Percentiles rank a stretch among this genome's conserved stretches.
phyloP scores from a whole-genome alignment of 2,797 vertebrate species.

The Bovichtus variegatus region DNA sequence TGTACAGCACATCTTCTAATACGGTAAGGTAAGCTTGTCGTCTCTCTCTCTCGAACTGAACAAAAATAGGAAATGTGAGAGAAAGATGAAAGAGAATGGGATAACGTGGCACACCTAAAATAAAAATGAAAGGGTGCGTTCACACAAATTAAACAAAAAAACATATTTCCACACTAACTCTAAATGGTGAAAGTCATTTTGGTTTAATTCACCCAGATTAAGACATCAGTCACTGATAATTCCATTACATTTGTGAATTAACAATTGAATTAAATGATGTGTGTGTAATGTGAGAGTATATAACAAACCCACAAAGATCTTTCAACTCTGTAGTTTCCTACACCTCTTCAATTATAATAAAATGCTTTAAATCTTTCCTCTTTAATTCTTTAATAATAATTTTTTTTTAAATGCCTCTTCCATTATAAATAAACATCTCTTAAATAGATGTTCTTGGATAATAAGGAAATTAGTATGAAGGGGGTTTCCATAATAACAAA shows the following conservation, averaged over 20 bases:
- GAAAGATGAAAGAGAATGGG: not conserved
- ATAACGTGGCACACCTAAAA: not conserved
- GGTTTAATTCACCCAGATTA: not conserved
- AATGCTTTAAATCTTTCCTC: too few species aligned
- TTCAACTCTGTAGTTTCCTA: not conserved
- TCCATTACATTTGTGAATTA: not conserved
- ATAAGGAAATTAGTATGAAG: too few species aligned
- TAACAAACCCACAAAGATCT: not conserved
- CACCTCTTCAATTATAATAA: too few species aligned
- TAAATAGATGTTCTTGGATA: too few species aligned
- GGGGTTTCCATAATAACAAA: too few species aligned
- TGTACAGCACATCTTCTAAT: slow-evolving; percentile 13
- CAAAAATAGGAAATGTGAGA: not conserved
- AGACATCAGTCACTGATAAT: not conserved
- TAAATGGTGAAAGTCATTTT: not conserved
- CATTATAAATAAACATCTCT: too few species aligned
- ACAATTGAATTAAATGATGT: not conserved
- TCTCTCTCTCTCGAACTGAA: not conserved
- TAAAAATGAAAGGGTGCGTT: not conserved
- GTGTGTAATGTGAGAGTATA: not conserved
- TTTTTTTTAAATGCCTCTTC: too few species aligned
- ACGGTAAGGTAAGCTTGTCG: not conserved
- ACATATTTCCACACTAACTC: not conserved
- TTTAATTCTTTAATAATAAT: too few species aligned
- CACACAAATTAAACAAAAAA: not conserved